These are phyloP conservation scores for Philaenus spumarius DNA, from an alignment of 1,140 invertebrate species.

Conservation along the genomic window DNA sequence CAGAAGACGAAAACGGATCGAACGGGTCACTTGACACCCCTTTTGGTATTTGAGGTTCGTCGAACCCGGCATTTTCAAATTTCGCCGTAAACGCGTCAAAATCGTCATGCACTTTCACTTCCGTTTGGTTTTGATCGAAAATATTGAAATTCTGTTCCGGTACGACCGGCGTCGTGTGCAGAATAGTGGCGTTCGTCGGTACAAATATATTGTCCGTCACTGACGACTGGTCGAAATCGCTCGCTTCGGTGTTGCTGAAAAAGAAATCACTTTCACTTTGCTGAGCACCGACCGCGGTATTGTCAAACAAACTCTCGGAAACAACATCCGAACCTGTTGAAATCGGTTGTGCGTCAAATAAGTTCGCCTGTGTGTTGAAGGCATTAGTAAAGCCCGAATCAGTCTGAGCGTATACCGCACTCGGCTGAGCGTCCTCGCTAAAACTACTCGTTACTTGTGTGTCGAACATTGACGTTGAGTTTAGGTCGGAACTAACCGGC, in stretches of 20 bases:
- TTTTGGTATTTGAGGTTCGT: conserved; percentile 37
- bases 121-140: conserved; percentile 1
- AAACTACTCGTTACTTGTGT: too few species aligned
- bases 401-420: not conserved
- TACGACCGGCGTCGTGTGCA: conserved; percentile 31
- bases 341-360: not conserved
- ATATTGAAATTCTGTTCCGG: conserved; percentile 10
- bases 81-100: conserved; percentile 82
- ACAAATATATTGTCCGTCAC: too few species aligned
- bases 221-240: too few species aligned
- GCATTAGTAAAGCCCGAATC: conserved; percentile 10
- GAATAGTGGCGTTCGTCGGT: not conserved
- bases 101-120: conserved; percentile 42
- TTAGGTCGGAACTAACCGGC: too few species aligned
- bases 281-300: not conserved
- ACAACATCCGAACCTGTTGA: conserved; percentile 32
- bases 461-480: too few species aligned
- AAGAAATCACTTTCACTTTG: not conserved
- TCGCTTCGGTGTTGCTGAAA: not conserved
- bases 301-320: conserved; percentile 34
- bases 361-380: not conserved
- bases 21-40: conserved; percentile 38
- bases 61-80: conserved; percentile 59
- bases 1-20: conserved; percentile 36
- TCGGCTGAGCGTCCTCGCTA: too few species aligned